These are phyloP conservation scores for Oophaga sylvatica DNA, from an alignment of 2,797 vertebrate species.

Conservation along the genomic window DNA sequence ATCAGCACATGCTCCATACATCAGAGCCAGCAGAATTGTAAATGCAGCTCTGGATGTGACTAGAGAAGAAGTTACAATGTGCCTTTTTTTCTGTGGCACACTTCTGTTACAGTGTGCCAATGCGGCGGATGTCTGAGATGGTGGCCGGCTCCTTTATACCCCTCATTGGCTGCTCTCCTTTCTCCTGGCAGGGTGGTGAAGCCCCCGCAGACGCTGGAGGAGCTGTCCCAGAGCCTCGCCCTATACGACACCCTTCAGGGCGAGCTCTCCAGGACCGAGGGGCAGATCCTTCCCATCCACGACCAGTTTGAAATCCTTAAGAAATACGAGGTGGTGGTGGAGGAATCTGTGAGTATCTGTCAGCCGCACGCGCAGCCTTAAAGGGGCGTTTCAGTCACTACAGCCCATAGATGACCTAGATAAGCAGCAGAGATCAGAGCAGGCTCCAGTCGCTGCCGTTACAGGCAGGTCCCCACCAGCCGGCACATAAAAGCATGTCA, in stretches of 20 bases:
- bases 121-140: not conserved
- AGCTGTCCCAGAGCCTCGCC: conserved; percentile 75
- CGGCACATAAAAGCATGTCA: too few relatives aligned
- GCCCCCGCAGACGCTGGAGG: conserved; percentile 76
- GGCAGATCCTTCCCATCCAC: conserved; percentile 78
- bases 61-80: not conserved
- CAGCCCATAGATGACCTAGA: too few relatives aligned
- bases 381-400: too few relatives aligned
- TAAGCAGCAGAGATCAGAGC: too few relatives aligned
- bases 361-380: not conserved
- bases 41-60: not conserved
- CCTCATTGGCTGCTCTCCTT: not conserved
- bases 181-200: conserved; percentile 69
- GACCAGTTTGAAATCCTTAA: conserved; percentile 86
- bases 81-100: too few relatives aligned
- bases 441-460: too few relatives aligned
- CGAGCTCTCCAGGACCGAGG: conserved; percentile 74
- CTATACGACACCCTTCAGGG: conserved; percentile 78
- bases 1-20: too few relatives aligned
- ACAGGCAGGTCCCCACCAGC: too few relatives aligned
- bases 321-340: conserved; percentile 82
- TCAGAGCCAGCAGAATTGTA: not conserved
- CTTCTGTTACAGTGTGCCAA: not conserved
- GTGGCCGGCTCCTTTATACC: not conserved
- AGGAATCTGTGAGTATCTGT: conserved; percentile 72